These are phyloP conservation scores for Syngnathoides biaculeatus DNA, from an alignment of 2,113 vertebrate species.

Conservation along the genomic window DNA sequence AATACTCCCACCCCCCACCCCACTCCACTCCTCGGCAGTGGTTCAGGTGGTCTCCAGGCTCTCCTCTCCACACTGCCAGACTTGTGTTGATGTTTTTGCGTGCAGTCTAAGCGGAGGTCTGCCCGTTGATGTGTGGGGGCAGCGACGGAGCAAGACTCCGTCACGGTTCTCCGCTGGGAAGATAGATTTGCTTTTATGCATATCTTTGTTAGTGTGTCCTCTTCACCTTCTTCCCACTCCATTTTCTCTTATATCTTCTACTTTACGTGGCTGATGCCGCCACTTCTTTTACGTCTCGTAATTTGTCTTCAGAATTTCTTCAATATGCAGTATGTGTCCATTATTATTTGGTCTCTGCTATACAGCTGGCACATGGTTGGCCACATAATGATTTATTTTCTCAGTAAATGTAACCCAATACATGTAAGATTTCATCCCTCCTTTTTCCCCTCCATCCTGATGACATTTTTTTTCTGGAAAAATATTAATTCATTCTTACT, in stretches of 20 bases:
- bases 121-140: constrained; percentile 20
- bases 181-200: constrained; percentile 18
- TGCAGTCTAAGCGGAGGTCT: constrained; percentile 40
- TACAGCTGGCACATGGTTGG: constrained; percentile 10
- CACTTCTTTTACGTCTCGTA: too few species aligned
- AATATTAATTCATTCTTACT: too few species aligned
- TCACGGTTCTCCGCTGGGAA: constrained; percentile 16
- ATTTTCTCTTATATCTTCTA: constrained; percentile 13
- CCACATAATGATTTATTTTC: not conserved
- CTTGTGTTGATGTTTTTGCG: constrained; percentile 32
- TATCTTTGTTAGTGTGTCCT: constrained; percentile 10
- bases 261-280: not conserved
- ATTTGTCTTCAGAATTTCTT: constrained; percentile 4
- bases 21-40: not conserved
- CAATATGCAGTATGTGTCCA: constrained; percentile 21
- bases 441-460: too few species aligned
- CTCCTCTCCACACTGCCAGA: constrained; percentile 28
- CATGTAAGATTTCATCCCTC: too few species aligned
- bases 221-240: not conserved
- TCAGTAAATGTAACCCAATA: not conserved
- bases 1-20: not conserved
- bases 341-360: constrained; percentile 26
- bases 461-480: too few species aligned
- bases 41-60: constrained; percentile 39
- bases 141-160: constrained; percentile 37